These are phyloP conservation scores for Notoglanidium macrostoma DNA, from an alignment of 2,797 vertebrate species.

Conservation along the genomic window DNA sequence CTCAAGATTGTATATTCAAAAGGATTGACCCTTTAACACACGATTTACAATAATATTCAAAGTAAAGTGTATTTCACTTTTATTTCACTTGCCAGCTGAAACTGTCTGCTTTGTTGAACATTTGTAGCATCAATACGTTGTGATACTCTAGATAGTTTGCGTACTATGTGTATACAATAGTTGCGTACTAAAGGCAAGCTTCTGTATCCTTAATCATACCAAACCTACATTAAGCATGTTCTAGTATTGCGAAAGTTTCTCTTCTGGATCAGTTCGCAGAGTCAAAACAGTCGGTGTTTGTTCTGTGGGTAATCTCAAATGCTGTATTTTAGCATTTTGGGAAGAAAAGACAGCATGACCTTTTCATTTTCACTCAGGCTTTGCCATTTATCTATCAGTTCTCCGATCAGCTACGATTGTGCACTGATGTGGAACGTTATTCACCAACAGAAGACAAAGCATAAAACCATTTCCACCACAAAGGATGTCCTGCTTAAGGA, in stretches of 20 bases:
- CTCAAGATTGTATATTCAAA: not conserved
- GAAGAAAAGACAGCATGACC: not conserved
- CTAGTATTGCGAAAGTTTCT: not conserved
- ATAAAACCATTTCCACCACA: not conserved
- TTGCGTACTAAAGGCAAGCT: not conserved
- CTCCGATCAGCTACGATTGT: not conserved
- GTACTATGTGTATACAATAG: not conserved
- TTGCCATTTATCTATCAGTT: not conserved
- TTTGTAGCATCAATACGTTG: not conserved
- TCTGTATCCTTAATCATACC: not conserved
- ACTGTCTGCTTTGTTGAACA: rapidly evolving
- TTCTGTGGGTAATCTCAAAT: not conserved
- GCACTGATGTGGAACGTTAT: not conserved
- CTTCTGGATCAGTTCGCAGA: not conserved
- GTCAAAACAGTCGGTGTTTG: not conserved
- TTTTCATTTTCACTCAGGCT: not conserved
- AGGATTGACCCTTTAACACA: not conserved
- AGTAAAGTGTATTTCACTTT: not conserved
- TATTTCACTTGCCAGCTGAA: not conserved
- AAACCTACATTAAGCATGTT: not conserved
- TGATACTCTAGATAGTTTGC: not conserved
- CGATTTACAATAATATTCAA: not conserved
- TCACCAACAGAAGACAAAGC: not conserved
- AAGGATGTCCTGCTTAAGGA: not conserved
- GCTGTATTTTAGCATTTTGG: not conserved